Percentiles rank a stretch among this genome's conserved stretches.
Evolutionary conservation across 2,797 vertebrate genomes (phyloP).

Genomic region (Myotis pilosus): DNA sequence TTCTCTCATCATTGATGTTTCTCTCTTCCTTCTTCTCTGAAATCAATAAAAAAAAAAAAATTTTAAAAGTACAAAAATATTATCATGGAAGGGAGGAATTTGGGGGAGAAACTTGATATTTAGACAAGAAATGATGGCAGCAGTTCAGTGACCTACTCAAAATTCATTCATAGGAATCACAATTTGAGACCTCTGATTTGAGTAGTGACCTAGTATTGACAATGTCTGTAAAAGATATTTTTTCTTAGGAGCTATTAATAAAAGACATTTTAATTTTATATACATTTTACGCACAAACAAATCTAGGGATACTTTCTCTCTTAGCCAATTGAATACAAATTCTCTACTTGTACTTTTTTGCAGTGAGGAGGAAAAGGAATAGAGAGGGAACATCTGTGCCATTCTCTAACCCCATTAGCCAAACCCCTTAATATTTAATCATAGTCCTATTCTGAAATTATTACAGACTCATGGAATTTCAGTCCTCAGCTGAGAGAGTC

Average conservation of each 20-base stretch:
- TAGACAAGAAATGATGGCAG: background rate
- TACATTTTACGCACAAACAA: background rate
- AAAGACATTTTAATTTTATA: background rate
- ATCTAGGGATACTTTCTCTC: background rate
- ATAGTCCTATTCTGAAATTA: conserved; percentile 36
- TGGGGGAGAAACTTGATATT: background rate
- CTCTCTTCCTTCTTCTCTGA: no score
- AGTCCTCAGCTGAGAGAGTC: background rate
- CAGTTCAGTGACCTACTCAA: background rate
- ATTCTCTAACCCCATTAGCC: background rate
- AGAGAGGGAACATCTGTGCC: background rate
- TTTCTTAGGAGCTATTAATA: background rate
- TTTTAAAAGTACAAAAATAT: conserved; percentile 21
- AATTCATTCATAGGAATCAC: background rate
- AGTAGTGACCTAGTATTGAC: background rate
- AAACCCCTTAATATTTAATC: conserved; percentile 37
- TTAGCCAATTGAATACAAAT: background rate
- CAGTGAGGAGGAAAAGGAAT: background rate
- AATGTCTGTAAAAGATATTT: background rate
- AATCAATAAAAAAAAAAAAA: background rate
- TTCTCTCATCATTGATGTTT: no score
- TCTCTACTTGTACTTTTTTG: conserved; percentile 7
- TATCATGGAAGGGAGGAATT: background rate
- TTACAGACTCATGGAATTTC: conserved; percentile 45
- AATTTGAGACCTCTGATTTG: background rate